A percentile compares a stretch with the other conserved stretches of the same genome.
These are phyloP conservation scores for Chroicocephalus ridibundus DNA, from an alignment of 2,113 vertebrate species.

Conservation along the genomic window DNA sequence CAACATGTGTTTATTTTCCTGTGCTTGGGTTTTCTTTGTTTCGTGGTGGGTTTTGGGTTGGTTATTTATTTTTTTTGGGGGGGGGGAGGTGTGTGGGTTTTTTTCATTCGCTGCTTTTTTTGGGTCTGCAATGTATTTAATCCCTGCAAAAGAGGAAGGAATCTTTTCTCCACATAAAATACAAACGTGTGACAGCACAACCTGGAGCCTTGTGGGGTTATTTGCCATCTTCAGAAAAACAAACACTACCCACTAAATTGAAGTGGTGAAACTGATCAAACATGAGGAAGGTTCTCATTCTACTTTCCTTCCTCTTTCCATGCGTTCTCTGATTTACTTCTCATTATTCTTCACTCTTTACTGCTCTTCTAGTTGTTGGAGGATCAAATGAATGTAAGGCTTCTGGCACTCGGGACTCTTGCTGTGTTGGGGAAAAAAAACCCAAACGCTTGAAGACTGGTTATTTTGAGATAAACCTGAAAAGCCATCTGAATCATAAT, in stretches of 20 bases:
- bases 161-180: not conserved
- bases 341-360: not conserved
- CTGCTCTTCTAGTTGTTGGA: not conserved
- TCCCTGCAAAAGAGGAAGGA: not conserved
- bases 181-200: not conserved
- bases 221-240: not conserved
- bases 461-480: not conserved
- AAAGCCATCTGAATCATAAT: not conserved
- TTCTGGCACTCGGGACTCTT: not conserved
- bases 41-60: not conserved
- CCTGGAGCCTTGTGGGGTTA: not conserved
- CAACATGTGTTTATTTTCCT: not conserved
- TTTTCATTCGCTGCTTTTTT: not conserved
- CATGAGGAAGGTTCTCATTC: accelerated
- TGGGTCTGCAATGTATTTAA: not conserved
- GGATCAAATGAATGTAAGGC: not conserved
- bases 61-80: not conserved
- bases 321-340: not conserved
- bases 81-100: not conserved
- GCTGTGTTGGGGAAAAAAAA: not conserved
- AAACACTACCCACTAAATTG: not conserved
- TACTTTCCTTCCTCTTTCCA: not conserved
- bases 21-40: not conserved
- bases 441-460: not conserved
- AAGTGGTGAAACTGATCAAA: not conserved